Evolutionary conservation across 2,888 invertebrate species (phyloP).

Genomic region (Phengaris arion): DNA sequence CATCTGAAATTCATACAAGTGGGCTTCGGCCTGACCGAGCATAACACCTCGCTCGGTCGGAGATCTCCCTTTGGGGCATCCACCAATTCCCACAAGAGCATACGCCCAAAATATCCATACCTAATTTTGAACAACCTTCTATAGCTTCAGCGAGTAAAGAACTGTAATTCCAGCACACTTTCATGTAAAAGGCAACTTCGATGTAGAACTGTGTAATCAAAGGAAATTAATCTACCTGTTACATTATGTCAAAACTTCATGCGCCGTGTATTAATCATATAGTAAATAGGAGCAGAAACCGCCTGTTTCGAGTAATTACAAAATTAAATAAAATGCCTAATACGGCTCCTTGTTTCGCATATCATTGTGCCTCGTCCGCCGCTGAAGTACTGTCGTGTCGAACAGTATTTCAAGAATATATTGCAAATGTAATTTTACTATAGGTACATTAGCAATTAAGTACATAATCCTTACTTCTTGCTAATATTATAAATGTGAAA

Average conservation of each 20-base stretch:
- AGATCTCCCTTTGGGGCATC: too few species aligned
- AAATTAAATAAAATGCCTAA: constrained; percentile 54
- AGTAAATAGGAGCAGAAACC: constrained; percentile 43
- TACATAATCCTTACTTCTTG: too few species aligned
- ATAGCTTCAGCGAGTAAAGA: too few species aligned
- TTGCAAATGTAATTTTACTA: neutral
- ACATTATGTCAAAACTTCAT: neutral
- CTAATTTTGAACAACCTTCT: too few species aligned
- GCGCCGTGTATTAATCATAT: neutral
- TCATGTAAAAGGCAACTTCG: neutral
- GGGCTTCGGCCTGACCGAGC: too few species aligned
- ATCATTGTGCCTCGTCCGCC: constrained; percentile 70
- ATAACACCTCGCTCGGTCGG: too few species aligned
- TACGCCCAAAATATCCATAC: too few species aligned
- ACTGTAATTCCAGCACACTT: too few species aligned
- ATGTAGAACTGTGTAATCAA: neutral
- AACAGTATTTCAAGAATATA: neutral
- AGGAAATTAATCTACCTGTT: constrained; percentile 11
- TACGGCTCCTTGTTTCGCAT: constrained; percentile 67
- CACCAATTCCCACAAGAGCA: too few species aligned
- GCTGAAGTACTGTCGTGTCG: constrained; percentile 49
- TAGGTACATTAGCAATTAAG: too few species aligned
- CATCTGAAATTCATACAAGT: too few species aligned
- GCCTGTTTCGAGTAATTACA: constrained; percentile 57
- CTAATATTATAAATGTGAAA: too few species aligned